A percentile compares a stretch with the other conserved stretches of the same genome.
Evolutionary conservation across 2,113 vertebrate species (phyloP).

Genomic region (Cochlearius cochlearius): DNA sequence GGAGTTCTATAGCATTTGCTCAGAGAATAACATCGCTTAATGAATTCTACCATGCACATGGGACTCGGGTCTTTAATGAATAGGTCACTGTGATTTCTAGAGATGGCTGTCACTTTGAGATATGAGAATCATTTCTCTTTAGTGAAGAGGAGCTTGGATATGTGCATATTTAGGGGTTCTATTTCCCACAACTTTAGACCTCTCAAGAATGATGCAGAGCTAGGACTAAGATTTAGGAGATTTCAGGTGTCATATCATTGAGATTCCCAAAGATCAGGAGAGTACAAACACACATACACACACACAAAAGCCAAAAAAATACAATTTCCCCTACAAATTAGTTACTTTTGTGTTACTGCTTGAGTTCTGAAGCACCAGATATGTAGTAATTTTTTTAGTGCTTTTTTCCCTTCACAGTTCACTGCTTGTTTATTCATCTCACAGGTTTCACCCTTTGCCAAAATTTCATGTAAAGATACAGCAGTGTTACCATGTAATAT

Average conservation of each 20-base stretch:
- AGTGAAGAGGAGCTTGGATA: slow-evolving; percentile 36
- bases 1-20: slow-evolving; percentile 16
- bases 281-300: background rate
- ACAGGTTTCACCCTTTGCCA: background rate
- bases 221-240: background rate
- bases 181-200: slow-evolving; percentile 19
- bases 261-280: background rate
- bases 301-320: background rate
- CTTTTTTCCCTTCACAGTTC: background rate
- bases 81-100: slow-evolving; percentile 51
- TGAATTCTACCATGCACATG: slow-evolving; percentile 49
- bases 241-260: background rate
- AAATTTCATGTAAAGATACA: background rate
- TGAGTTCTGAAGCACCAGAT: background rate
- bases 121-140: slow-evolving; percentile 59
- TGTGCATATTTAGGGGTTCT: slow-evolving; percentile 48
- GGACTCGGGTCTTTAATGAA: slow-evolving; percentile 37
- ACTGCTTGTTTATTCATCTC: background rate
- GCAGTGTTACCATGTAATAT: background rate
- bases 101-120: slow-evolving; percentile 62
- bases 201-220: background rate
- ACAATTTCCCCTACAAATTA: background rate
- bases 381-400: background rate
- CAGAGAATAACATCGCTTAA: slow-evolving; percentile 49
- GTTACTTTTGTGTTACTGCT: background rate